Base-by-base conservation (phyloP, 2,797 vertebrate genomes). In the Bovichtus diacanthus region DNA sequence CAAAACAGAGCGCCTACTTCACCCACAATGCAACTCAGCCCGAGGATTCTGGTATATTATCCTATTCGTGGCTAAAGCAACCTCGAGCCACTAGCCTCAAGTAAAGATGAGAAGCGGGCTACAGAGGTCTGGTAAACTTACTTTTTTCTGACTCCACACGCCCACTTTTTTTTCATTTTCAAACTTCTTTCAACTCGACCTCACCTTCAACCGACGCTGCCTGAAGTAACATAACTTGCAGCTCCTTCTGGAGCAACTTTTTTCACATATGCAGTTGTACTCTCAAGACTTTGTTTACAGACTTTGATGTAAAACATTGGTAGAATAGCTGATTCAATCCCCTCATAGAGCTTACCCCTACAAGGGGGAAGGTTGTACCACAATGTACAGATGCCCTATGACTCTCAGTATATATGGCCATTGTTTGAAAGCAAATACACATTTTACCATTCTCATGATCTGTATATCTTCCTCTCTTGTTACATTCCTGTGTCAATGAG, bases 221-320 rank as follows among this genome's bases (percentile, higher is more conserved):
- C 19, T 68, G 19, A 3, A 58, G 38, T 50, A 27, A 59, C 46
- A 53, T 44, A 6, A 34, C 38, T 62, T 19, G 36, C 60, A 15
- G 47, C 39, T 74, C 12, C n/a, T 19, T 6, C 2, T 64, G 21
- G 31, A 65, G 54, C 19, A 21, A 16, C 29, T 50, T 58, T 6
- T 27, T 44, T 49, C 25, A 60, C 54, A 77, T 36, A 59, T 51
- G 53, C 51, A 63, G 43, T 31, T 34, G 31, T 16, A 9, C 31
- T 51, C 4, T 55, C 19, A 11, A 10, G 3, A 71, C 54, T 47
- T 0, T 70, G 27, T 51, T 71, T 70, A 71, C 49, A 72, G 18
- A 55, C 56, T 72, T 63, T 47, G n/a, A 79, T 69, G 73, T 56
- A 59, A 49, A 58, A 72, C 64, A 73, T 60, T 9, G 9, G 38